Evolutionary conservation across 2,113 vertebrate genomes (phyloP).

Genomic region (Dolichotis patagonum): DNA sequence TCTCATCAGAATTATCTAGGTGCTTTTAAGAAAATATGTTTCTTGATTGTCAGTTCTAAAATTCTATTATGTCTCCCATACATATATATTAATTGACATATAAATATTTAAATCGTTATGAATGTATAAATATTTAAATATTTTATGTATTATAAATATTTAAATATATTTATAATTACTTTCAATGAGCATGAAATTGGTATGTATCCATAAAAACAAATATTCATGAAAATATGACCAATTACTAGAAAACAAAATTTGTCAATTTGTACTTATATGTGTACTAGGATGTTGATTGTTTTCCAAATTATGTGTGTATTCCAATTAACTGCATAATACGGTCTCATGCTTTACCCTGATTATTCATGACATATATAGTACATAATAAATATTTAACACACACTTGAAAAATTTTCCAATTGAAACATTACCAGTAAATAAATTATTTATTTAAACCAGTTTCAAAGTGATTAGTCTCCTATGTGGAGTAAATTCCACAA

Average conservation of each 20-base stretch:
- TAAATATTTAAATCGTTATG: too few species aligned
- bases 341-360: not conserved
- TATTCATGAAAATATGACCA: not conserved
- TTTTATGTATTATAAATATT: too few species aligned
- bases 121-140: too few species aligned
- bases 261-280: not conserved
- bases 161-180: constrained; percentile 12
- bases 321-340: not conserved
- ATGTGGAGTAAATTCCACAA: not conserved
- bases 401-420: not conserved
- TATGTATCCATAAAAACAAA: not conserved
- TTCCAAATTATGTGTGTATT: not conserved
- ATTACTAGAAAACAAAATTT: not conserved
- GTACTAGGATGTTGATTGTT: not conserved
- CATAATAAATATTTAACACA: not conserved
- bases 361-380: not conserved
- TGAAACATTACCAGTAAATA: not conserved
- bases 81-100: too few species aligned
- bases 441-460: not conserved
- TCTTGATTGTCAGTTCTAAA: not conserved
- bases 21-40: not conserved
- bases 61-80: not conserved
- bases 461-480: not conserved
- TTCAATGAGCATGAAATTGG: not conserved
- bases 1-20: not conserved